Evolutionary conservation across 2,888 invertebrate genomes (phyloP).

Genomic region (Melipona beecheii): DNA sequence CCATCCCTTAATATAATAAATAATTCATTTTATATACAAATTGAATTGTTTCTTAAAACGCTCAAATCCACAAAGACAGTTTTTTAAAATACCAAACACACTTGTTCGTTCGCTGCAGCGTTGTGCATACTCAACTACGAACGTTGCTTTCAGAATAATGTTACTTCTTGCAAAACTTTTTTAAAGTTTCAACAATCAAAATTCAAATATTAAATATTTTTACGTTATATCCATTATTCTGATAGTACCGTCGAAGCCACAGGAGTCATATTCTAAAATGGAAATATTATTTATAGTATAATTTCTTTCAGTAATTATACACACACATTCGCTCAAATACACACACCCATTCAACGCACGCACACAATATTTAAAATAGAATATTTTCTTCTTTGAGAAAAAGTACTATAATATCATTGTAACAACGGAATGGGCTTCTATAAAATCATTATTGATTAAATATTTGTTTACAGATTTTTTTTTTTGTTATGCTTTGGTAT

Average conservation of each 20-base stretch:
- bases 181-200: conserved; percentile 14
- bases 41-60: conserved; percentile 60
- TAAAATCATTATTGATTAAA: conserved; percentile 40
- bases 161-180: conserved; percentile 2
- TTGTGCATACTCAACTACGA: conserved; percentile 55
- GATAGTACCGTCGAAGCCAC: conserved; percentile 37
- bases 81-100: conserved; percentile 60
- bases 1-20: conserved; percentile 66
- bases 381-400: conserved; percentile 70
- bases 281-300: conserved; percentile 62
- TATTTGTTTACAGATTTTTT: conserved; percentile 36
- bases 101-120: conserved; percentile 35
- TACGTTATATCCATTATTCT: conserved; percentile 38
- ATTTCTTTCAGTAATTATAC: conserved; percentile 66
- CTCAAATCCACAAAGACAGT: conserved; percentile 59
- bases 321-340: neutral
- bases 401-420: conserved; percentile 67
- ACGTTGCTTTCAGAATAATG: conserved; percentile 46
- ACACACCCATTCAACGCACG: neutral
- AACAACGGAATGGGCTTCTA: conserved; percentile 70
- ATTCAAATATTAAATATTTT: conserved; percentile 28
- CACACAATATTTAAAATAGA: conserved; percentile 78
- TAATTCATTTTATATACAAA: conserved; percentile 70
- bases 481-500: conserved; percentile 66
- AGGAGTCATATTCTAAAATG: conserved; percentile 51